A percentile compares a stretch with the other conserved stretches of the same genome.
phyloP scores from a whole-genome alignment of 2,113 vertebrate species.

The Fulmarus glacialis region DNA sequence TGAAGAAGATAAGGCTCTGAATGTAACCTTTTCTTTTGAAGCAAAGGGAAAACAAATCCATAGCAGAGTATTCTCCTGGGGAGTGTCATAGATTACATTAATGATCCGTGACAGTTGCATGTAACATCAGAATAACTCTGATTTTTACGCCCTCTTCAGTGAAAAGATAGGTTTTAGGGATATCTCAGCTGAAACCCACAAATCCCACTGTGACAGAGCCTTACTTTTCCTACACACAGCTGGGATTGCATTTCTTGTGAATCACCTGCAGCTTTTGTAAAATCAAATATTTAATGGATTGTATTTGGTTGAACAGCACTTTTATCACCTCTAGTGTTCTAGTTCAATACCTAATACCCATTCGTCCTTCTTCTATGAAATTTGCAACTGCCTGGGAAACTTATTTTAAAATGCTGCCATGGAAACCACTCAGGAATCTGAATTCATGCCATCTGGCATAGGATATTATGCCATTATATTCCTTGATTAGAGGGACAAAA shows the following conservation, averaged over 20 bases:
- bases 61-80: not conserved
- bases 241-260: not conserved
- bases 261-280: not conserved
- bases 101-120: not conserved
- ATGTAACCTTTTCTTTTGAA: not conserved
- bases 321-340: not conserved
- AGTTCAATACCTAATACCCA: not conserved
- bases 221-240: not conserved
- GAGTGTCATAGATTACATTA: not conserved
- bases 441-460: conserved; percentile 25
- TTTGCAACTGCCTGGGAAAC: conserved; percentile 16
- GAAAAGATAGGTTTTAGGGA: not conserved
- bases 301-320: not conserved
- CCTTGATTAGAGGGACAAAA: conserved; percentile 36
- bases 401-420: conserved; percentile 50
- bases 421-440: conserved; percentile 43
- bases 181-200: not conserved
- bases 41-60: not conserved
- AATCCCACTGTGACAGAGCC: not conserved
- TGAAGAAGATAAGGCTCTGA: not conserved
- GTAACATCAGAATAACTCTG: not conserved
- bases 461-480: conserved; percentile 39
- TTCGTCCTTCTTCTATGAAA: not conserved
- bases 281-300: not conserved
- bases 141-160: not conserved